These are phyloP conservation scores for Acleris laterana DNA, from an alignment of 2,888 invertebrate genomes.

Conservation along the genomic window DNA sequence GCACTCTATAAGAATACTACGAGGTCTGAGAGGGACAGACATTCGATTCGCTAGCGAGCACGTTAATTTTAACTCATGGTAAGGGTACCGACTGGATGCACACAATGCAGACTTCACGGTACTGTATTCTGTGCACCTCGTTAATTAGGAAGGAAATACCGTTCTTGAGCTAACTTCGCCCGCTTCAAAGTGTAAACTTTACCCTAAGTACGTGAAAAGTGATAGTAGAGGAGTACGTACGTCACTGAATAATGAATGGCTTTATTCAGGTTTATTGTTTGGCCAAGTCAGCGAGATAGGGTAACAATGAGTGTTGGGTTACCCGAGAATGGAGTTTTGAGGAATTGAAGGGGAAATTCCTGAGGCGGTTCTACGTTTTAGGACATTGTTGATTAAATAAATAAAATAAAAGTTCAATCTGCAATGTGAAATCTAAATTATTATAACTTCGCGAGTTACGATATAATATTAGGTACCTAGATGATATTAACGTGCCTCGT, in stretches of 20 bases:
- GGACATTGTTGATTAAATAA: no score
- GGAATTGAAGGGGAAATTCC: not conserved
- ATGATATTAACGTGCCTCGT: no score
- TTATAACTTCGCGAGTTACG: no score
- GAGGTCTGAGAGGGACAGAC: no score
- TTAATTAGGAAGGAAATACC: slow-evolving; percentile 68
- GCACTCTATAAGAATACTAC: no score
- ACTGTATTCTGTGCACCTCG: slow-evolving; percentile 48
- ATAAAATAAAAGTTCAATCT: no score
- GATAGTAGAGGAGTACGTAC: slow-evolving; percentile 47
- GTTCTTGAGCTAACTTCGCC: slow-evolving; percentile 54
- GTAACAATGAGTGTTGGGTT: slow-evolving; percentile 10
- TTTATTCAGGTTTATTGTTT: slow-evolving; percentile 10
- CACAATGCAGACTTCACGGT: slow-evolving; percentile 56
- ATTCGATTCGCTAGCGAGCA: no score
- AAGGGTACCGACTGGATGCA: no score
- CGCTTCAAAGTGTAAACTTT: slow-evolving; percentile 57
- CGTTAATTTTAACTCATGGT: no score
- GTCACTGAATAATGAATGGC: slow-evolving; percentile 29
- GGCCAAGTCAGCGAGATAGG: slow-evolving; percentile 12
- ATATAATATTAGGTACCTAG: no score
- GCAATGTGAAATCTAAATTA: no score
- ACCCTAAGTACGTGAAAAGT: slow-evolving; percentile 60
- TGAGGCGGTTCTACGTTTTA: no score
- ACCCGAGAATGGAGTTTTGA: slow-evolving; percentile 1